phyloP scores from a whole-genome alignment of 1,140 invertebrate species.

The Harpegnathos saltator region DNA sequence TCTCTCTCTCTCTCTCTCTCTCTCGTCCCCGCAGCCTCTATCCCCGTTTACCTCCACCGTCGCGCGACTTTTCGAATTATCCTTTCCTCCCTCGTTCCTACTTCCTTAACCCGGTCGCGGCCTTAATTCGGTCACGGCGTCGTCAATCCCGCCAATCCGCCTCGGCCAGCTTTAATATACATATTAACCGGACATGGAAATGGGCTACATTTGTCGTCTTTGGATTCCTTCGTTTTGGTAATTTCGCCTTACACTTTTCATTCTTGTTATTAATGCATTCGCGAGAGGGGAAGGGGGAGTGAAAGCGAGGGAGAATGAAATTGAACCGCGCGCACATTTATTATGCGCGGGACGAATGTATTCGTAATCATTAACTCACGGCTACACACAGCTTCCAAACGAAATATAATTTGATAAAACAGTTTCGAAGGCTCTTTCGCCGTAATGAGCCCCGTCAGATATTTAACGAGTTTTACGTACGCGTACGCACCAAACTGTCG shows the following conservation, averaged over 20 bases:
- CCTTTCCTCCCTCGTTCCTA: conserved; percentile 45
- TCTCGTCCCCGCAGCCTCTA: not conserved
- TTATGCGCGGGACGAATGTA: not conserved
- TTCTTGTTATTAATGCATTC: conserved; percentile 17
- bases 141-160: conserved; percentile 26
- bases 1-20: no score
- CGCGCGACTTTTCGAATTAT: conserved; percentile 46
- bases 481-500: no score
- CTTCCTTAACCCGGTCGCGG: conserved; percentile 63
- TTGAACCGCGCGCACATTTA: conserved; percentile 18
- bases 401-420: no score
- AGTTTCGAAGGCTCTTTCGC: no score
- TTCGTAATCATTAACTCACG: conserved; percentile 11
- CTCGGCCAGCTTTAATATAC: conserved; percentile 34
- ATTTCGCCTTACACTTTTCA: conserved; percentile 2
- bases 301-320: no score
- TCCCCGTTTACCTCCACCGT: not conserved
- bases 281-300: not conserved
- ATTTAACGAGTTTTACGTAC: no score
- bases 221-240: not conserved
- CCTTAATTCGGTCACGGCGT: conserved; percentile 51
- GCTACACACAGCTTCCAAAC: not conserved
- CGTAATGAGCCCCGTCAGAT: no score
- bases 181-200: conserved; percentile 19
- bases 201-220: conserved; percentile 6